phyloP scores from a whole-genome alignment of 2,797 vertebrate species.

The Semaprochilodus insignis region DNA sequence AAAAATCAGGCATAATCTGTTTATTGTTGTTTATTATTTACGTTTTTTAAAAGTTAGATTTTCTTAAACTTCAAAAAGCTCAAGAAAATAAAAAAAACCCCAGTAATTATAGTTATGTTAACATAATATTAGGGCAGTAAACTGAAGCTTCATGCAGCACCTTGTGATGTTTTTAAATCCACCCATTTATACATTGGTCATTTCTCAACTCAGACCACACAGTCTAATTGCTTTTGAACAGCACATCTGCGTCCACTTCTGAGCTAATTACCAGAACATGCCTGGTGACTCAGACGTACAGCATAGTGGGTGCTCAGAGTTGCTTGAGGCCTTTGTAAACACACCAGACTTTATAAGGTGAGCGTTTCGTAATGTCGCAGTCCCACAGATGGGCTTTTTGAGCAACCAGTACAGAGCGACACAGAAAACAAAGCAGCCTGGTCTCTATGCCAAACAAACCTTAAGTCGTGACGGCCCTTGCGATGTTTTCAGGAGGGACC shows the following conservation, averaged over 20 bases:
- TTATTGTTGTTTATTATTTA: no score
- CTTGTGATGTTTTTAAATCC: no score
- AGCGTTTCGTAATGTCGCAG: background rate
- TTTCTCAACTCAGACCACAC: background rate
- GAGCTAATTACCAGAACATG: background rate
- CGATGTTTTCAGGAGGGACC: conserved; percentile 10
- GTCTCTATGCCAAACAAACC: background rate
- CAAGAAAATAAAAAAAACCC: no score
- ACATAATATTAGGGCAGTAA: no score
- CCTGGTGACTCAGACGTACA: background rate
- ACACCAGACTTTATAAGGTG: background rate
- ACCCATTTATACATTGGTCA: background rate
- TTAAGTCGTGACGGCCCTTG: background rate
- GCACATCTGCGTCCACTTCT: conserved; percentile 1
- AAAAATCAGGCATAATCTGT: no score
- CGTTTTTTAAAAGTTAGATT: no score
- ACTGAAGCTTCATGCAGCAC: no score
- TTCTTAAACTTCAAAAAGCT: no score
- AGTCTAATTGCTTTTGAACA: background rate
- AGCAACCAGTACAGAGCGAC: background rate
- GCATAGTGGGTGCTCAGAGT: background rate
- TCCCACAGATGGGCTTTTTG: background rate
- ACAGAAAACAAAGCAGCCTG: background rate
- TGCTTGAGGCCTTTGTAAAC: conserved; percentile 2
- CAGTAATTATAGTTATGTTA: no score